Conservation (phyloP, 1,140 invertebrate genomes). For the Bombus consobrinus region DNA sequence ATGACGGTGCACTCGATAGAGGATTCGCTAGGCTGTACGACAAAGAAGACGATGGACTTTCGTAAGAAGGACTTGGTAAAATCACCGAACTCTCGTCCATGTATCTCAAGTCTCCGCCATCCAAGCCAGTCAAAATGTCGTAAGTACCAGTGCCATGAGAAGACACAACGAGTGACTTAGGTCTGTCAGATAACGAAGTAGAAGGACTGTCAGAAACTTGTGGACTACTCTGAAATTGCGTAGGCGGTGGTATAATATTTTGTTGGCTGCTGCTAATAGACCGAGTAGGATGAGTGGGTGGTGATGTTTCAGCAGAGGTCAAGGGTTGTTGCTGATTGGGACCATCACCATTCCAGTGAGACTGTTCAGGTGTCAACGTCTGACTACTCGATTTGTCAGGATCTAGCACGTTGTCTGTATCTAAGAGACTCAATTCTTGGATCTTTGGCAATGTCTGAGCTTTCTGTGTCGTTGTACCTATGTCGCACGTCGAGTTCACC, state of each 20-base stretch:
- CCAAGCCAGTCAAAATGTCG: constrained; percentile 90
- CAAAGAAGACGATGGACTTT: constrained; percentile 88
- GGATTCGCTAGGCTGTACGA: constrained; percentile 82
- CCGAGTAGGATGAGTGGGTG: constrained; percentile 69
- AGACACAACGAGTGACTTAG: constrained; percentile 83
- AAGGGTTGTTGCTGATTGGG: constrained; percentile 53
- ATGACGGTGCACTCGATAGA: constrained; percentile 83
- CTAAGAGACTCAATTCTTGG: constrained; percentile 86
- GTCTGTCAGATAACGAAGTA: constrained; percentile 83
- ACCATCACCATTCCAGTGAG: constrained; percentile 55
- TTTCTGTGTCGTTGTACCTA: constrained; percentile 77
- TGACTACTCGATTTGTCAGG: constrained; percentile 78
- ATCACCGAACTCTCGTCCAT: constrained; percentile 96
- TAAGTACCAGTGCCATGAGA: constrained; percentile 85
- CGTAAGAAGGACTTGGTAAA: constrained; percentile 88
- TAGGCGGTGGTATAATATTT: constrained; percentile 89
- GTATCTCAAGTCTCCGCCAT: constrained; percentile 91
- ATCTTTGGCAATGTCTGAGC: constrained; percentile 86
- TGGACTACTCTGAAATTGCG: constrained; percentile 88
- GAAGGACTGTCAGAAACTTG: constrained; percentile 83
- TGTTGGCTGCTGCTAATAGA: constrained; percentile 56
- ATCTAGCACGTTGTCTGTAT: constrained; percentile 83
- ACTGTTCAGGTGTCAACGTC: constrained; percentile 80
- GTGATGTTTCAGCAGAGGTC: constrained; percentile 74
- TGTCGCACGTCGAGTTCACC: constrained; percentile 72